Conservation (phyloP, 2,888 invertebrate species). For the Elgonia sp. region DNA sequence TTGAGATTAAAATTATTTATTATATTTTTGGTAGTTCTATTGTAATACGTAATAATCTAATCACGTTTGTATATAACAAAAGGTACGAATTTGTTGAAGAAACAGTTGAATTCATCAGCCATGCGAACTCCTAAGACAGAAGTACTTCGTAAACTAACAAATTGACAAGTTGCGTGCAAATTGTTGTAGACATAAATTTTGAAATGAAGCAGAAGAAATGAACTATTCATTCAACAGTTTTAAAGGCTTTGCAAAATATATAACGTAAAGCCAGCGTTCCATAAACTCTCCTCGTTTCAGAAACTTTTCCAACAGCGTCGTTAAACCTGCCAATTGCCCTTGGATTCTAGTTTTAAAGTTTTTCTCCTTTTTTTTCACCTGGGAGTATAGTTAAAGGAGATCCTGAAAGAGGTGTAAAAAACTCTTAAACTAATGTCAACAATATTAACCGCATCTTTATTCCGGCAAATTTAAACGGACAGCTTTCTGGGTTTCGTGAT, state of each 20-base stretch:
- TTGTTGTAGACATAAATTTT: slow-evolving; percentile 45
- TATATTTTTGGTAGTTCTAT: not conserved
- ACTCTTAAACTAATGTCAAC: slow-evolving; percentile 32
- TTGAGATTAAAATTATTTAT: no score
- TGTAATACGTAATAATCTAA: not conserved
- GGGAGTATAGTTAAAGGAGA: slow-evolving; percentile 37
- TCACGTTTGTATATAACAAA: no score
- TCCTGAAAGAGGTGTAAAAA: slow-evolving; percentile 48
- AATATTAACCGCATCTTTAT: no score
- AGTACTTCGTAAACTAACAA: not conserved
- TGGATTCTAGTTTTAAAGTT: slow-evolving; percentile 63
- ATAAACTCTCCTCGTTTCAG: slow-evolving; percentile 57
- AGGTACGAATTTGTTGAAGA: no score
- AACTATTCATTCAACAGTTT: slow-evolving; percentile 67
- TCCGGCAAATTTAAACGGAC: slow-evolving; percentile 23
- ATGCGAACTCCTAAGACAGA: not conserved
- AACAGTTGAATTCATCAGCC: no score
- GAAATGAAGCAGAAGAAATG: slow-evolving; percentile 48
- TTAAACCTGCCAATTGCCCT: slow-evolving; percentile 73
- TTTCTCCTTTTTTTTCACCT: slow-evolving; percentile 18
- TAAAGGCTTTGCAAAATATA: slow-evolving; percentile 66
- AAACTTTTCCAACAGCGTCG: slow-evolving; percentile 68
- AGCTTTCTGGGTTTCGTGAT: no score
- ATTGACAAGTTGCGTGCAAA: slow-evolving; percentile 32
- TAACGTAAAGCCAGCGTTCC: slow-evolving; percentile 51